A percentile compares a stretch with the other conserved stretches of the same genome.
Evolutionary conservation across 2,888 invertebrate species (phyloP).

Genomic region (Papilio elwesi): DNA sequence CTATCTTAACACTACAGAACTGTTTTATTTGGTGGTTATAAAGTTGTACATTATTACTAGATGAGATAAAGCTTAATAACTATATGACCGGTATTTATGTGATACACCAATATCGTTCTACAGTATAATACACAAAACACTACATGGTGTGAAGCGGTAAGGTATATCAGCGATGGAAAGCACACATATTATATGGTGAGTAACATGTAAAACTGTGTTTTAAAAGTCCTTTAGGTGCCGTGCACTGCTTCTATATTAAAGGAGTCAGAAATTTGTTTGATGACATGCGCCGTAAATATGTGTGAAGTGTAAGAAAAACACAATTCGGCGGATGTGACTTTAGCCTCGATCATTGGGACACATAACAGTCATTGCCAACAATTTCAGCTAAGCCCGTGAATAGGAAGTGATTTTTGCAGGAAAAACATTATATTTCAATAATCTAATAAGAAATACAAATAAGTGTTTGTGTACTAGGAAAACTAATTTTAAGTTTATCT

Average conservation of each 20-base stretch:
- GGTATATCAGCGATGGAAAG: slow-evolving; percentile 50
- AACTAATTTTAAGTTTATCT: background rate
- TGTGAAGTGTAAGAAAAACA: slow-evolving; percentile 21
- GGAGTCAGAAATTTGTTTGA: slow-evolving; percentile 47
- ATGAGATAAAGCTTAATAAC: slow-evolving; percentile 70
- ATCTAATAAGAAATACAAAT: slow-evolving; percentile 56
- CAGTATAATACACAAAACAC: slow-evolving; percentile 45
- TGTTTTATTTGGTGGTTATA: slow-evolving; percentile 81
- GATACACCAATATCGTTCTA: slow-evolving; percentile 39
- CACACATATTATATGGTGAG: slow-evolving; percentile 32
- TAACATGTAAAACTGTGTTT: slow-evolving; percentile 40
- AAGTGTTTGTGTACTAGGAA: background rate
- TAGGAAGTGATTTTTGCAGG: slow-evolving; percentile 68
- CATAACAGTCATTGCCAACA: slow-evolving; percentile 17
- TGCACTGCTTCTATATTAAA: slow-evolving; percentile 56
- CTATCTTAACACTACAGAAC: slow-evolving; percentile 63
- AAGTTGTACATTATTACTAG: slow-evolving; percentile 77
- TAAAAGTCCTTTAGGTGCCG: slow-evolving; percentile 59
- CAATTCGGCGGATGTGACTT: background rate
- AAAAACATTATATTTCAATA: slow-evolving; percentile 51
- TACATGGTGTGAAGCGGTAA: slow-evolving; percentile 26
- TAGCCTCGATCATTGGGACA: slow-evolving; percentile 14
- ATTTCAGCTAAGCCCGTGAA: slow-evolving; percentile 53
- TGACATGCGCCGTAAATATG: slow-evolving; percentile 45
- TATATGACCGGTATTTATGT: slow-evolving; percentile 43